Percentiles rank a stretch among this genome's conserved stretches.
These are phyloP conservation scores for Ornithoptera alexandrae DNA, from an alignment of 2,888 invertebrate genomes.

Conservation along the genomic window DNA sequence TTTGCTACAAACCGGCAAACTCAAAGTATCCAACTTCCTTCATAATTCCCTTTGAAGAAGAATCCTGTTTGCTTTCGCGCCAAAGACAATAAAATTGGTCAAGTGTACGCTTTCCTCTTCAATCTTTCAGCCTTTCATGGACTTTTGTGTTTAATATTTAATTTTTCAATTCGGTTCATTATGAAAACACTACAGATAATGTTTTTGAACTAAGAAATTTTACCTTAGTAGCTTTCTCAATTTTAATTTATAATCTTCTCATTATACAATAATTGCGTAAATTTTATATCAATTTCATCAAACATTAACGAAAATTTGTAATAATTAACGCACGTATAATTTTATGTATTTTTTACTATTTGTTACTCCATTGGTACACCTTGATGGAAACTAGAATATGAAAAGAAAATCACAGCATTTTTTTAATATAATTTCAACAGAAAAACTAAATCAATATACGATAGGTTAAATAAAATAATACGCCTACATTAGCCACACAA, in stretches of 20 bases:
- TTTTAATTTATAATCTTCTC: no score
- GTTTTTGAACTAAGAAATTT: neutral
- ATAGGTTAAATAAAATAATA: conserved; percentile 10
- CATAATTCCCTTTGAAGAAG: conserved; percentile 65
- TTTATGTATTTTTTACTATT: no score
- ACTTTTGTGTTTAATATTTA: conserved; percentile 5
- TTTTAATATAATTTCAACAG: conserved; percentile 8
- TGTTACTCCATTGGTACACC: no score
- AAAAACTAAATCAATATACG: conserved; percentile 15
- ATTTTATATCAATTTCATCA: no score
- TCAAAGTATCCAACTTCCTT: conserved; percentile 61
- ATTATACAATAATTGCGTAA: no score
- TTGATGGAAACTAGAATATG: neutral
- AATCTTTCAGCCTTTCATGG: conserved; percentile 19
- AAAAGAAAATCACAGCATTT: neutral
- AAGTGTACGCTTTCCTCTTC: conserved; percentile 28
- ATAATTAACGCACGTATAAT: no score
- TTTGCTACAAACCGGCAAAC: conserved; percentile 59
- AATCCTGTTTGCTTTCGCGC: conserved; percentile 43
- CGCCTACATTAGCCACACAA: conserved; percentile 14
- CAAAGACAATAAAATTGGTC: conserved; percentile 39
- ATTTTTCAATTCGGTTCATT: conserved; percentile 7
- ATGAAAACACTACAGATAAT: conserved; percentile 8
- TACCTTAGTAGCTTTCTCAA: no score
- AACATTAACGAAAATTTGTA: no score